phyloP scores from a whole-genome alignment of 2,797 vertebrate species.

The Bufotes viridis region DNA sequence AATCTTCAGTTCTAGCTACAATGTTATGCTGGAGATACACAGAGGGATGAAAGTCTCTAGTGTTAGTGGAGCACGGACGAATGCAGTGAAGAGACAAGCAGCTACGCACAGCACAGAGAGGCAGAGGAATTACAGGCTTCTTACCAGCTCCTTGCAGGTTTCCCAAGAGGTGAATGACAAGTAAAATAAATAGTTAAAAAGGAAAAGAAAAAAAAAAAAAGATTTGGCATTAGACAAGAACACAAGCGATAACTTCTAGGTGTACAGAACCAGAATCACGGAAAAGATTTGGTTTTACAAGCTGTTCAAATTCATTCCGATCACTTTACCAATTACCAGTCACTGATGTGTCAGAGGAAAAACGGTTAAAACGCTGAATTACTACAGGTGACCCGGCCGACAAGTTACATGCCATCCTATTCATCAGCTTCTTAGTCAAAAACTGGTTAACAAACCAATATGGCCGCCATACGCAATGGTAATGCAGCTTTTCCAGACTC shows the following conservation, averaged over 20 bases:
- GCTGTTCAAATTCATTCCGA: neutral
- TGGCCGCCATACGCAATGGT: no score
- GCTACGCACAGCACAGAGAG: constrained; percentile 63
- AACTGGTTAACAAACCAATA: neutral
- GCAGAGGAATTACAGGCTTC: constrained; percentile 75
- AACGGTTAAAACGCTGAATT: neutral
- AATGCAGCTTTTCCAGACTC: neutral
- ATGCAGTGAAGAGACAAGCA: constrained; percentile 55
- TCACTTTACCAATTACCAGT: neutral
- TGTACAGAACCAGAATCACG: constrained; percentile 51
- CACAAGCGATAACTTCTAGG: constrained; percentile 81
- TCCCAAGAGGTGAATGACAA: constrained; percentile 83
- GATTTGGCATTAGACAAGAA: constrained; percentile 77
- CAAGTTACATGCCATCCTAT: neutral
- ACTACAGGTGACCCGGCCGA: neutral
- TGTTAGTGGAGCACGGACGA: neutral
- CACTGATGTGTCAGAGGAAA: neutral
- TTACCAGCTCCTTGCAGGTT: constrained; percentile 99
- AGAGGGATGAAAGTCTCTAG: neutral
- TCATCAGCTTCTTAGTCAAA: neutral
- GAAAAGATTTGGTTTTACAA: neutral
- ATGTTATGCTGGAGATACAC: neutral
- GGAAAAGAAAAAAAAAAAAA: constrained; percentile 73
- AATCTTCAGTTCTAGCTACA: neutral
- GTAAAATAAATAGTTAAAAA: constrained; percentile 67